Conservation (phyloP, 2,113 vertebrate genomes). For the Oreochromis tanganicae region DNA sequence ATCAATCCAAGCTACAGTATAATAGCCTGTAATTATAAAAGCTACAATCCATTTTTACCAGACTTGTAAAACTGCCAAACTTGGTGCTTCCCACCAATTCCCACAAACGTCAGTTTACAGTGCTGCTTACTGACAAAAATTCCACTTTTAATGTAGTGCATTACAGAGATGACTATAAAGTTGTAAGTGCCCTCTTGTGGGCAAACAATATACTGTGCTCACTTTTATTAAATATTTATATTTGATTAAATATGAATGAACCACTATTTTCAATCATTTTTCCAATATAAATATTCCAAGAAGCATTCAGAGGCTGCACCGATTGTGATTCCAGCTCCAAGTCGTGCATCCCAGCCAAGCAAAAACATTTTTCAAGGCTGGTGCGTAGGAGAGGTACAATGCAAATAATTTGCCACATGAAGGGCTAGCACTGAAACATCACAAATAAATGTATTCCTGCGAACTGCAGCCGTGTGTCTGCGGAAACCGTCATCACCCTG, state of each 20-base stretch:
- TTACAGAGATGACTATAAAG: accelerated
- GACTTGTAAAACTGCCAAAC: not conserved
- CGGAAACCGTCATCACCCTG: not conserved
- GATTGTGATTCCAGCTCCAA: not conserved
- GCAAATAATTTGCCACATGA: not conserved
- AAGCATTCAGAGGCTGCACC: not conserved
- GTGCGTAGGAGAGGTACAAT: not conserved
- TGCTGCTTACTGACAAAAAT: accelerated
- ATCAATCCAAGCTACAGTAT: not conserved
- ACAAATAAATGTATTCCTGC: accelerated
- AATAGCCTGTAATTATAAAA: not conserved
- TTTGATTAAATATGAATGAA: not conserved
- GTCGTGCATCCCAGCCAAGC: not conserved
- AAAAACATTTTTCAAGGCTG: not conserved
- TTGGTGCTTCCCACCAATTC: not conserved
- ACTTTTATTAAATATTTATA: not conserved
- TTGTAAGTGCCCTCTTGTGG: not conserved
- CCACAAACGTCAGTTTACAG: not conserved
- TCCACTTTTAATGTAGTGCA: accelerated
- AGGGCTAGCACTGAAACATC: not conserved
- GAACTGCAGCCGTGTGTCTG: not conserved
- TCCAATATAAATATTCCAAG: not conserved
- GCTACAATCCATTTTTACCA: not conserved
- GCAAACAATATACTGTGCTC: not conserved
- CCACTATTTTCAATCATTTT: not conserved